Evolutionary conservation across 2,113 vertebrate genomes (phyloP).

Genomic region (Malaclemys terrapin): DNA sequence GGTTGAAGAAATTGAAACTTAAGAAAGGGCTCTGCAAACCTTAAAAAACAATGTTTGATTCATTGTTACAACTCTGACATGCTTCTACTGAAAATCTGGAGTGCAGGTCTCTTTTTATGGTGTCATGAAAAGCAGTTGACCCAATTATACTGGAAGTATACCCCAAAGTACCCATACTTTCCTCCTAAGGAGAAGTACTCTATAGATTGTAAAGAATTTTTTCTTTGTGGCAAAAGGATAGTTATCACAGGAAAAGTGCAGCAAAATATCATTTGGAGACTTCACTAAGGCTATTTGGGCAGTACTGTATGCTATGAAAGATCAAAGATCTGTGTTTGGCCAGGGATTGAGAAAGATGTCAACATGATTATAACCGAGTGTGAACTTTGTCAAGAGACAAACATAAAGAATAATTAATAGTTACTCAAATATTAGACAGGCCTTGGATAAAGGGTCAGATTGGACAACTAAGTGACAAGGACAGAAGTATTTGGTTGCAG

Average conservation of each 20-base stretch:
- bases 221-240: not conserved
- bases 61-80: not conserved
- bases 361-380: not conserved
- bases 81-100: not conserved
- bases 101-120: not conserved
- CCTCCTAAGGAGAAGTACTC: not conserved
- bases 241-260: not conserved
- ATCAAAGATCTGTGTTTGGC: not conserved
- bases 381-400: not conserved
- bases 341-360: not conserved
- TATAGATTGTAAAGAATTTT: not conserved
- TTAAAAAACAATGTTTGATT: not conserved
- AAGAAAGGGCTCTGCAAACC: not conserved
- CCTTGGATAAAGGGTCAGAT: not conserved
- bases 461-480: not conserved
- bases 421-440: not conserved
- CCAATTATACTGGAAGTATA: not conserved
- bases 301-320: not conserved
- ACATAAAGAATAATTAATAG: not conserved
- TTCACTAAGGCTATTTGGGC: not conserved
- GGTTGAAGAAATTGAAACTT: slow-evolving; percentile 7
- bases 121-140: not conserved
- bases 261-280: not conserved
- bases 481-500: not conserved
- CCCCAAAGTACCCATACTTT: not conserved